A percentile compares a stretch with the other conserved stretches of the same genome.
These are phyloP conservation scores for Dromococcyx pavoninus DNA, from an alignment of 2,797 vertebrate genomes.

Conservation along the genomic window DNA sequence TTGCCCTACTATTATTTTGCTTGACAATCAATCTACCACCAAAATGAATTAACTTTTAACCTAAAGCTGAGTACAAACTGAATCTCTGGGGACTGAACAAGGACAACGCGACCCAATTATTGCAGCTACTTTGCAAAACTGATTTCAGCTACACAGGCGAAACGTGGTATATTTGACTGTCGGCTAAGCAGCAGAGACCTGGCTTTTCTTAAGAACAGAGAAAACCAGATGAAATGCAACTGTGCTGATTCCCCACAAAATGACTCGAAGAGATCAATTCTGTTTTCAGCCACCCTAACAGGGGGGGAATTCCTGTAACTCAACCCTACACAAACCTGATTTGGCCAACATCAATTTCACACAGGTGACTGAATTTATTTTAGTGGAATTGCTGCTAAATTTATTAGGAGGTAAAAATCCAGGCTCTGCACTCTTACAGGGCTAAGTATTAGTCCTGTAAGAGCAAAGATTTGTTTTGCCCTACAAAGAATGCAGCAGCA, in stretches of 20 bases:
- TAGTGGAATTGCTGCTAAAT: background rate
- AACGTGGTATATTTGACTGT: background rate
- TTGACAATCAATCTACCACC: slow-evolving; percentile 61
- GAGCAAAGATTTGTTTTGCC: background rate
- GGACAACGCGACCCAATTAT: slow-evolving; percentile 62
- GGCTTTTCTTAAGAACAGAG: background rate
- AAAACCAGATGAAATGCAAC: background rate
- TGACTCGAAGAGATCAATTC: background rate
- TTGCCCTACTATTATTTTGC: slow-evolving; percentile 58
- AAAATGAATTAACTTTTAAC: slow-evolving; percentile 71
- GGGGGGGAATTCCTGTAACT: background rate
- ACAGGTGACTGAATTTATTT: background rate
- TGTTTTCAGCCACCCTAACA: background rate
- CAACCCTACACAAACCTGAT: background rate
- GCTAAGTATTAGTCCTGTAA: background rate
- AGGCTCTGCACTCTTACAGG: background rate
- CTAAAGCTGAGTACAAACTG: slow-evolving; percentile 29
- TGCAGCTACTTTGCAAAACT: slow-evolving; percentile 40
- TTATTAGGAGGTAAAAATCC: background rate
- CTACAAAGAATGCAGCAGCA: background rate
- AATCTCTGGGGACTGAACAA: slow-evolving; percentile 45
- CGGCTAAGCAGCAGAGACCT: background rate
- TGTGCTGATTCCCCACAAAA: background rate
- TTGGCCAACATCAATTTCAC: background rate
- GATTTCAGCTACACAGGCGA: slow-evolving; percentile 25